These are phyloP conservation scores for Cuculus canorus DNA, from an alignment of 2,797 vertebrate species.

Conservation along the genomic window DNA sequence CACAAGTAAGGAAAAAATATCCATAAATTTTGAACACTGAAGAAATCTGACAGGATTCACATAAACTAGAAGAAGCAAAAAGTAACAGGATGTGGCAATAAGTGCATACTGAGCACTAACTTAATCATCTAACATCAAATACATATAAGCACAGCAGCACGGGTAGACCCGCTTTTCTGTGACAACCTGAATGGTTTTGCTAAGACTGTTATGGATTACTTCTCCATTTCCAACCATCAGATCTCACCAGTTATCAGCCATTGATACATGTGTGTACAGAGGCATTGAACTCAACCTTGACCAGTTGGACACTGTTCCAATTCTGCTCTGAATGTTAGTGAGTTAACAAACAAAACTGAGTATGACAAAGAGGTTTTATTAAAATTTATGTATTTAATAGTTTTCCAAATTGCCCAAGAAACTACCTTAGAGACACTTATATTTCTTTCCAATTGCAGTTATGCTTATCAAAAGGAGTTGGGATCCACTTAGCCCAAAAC, in stretches of 20 bases:
- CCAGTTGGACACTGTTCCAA: background rate
- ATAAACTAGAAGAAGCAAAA: background rate
- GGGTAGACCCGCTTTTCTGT: background rate
- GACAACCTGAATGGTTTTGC: background rate
- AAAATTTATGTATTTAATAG: background rate
- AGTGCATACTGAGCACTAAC: background rate
- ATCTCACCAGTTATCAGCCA: background rate
- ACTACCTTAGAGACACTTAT: background rate
- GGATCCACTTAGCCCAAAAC: background rate
- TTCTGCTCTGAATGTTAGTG: background rate
- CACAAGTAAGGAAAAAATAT: background rate
- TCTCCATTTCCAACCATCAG: background rate
- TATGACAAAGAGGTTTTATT: background rate
- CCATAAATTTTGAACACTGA: background rate
- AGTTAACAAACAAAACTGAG: background rate
- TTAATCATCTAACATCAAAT: background rate
- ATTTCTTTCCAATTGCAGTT: background rate
- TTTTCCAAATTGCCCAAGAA: background rate
- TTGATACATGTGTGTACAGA: accelerated
- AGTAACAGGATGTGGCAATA: background rate
- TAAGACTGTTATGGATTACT: background rate
- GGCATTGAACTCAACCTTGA: background rate
- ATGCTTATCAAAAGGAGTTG: background rate
- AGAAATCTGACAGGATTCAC: background rate
- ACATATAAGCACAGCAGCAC: background rate